phyloP scores from a whole-genome alignment of 2,113 vertebrate genomes.

The Morone saxatilis region DNA sequence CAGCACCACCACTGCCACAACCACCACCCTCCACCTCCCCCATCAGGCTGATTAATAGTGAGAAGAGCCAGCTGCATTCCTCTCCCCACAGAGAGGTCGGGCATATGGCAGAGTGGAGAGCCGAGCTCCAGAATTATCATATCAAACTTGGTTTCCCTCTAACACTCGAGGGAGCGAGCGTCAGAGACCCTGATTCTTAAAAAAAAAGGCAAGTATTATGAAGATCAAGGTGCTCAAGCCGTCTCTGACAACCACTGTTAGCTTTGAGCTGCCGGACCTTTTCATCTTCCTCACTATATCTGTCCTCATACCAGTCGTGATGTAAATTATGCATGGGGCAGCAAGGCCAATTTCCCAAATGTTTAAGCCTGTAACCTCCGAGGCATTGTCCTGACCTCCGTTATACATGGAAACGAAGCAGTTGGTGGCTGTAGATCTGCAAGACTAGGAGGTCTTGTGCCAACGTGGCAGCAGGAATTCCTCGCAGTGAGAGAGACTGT shows the following conservation, averaged over 20 bases:
- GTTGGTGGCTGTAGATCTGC: constrained; percentile 28
- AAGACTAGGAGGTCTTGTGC: neutral
- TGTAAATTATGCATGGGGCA: constrained; percentile 70
- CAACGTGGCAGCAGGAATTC: neutral
- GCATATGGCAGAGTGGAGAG: constrained; percentile 77
- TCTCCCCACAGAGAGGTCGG: constrained; percentile 75
- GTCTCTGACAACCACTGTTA: constrained; percentile 69
- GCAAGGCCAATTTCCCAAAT: constrained; percentile 71
- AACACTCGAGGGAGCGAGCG: constrained; percentile 57
- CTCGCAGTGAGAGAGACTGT: neutral
- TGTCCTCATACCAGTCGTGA: constrained; percentile 37
- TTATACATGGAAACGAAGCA: constrained; percentile 36
- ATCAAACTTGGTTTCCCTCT: constrained; percentile 77
- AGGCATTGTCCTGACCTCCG: constrained; percentile 54
- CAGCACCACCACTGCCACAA: constrained; percentile 25
- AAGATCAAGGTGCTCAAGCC: constrained; percentile 75
- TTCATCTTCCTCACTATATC: constrained; percentile 62
- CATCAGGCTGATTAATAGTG: constrained; percentile 79
- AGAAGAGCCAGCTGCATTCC: constrained; percentile 77
- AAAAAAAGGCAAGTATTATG: constrained; percentile 60
- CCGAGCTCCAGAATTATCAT: constrained; percentile 80
- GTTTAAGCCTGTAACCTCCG: constrained; percentile 61
- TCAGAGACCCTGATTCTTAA: constrained; percentile 49
- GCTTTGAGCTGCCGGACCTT: constrained; percentile 56
- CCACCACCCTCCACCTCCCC: constrained; percentile 56